phyloP scores from a whole-genome alignment of 2,888 invertebrate species.

The Tortricodes alternella region DNA sequence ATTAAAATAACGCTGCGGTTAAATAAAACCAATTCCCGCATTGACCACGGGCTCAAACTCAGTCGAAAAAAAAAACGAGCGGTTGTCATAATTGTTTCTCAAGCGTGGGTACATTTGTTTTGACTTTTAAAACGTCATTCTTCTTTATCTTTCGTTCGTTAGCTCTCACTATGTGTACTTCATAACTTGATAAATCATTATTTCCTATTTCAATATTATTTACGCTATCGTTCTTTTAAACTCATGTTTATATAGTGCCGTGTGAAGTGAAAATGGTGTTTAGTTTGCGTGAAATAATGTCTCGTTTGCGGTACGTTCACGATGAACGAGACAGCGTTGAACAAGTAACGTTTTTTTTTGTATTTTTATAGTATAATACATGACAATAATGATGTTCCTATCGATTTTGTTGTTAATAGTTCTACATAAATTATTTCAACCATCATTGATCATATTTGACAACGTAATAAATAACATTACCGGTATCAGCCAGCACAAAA shows the following conservation, averaged over 20 bases:
- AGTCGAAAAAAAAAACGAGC: not conserved
- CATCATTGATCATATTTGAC: slow-evolving; percentile 30
- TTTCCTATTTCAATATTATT: slow-evolving; percentile 32
- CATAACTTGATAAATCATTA: slow-evolving; percentile 33
- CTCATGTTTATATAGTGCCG: slow-evolving; percentile 38
- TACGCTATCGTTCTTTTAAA: slow-evolving; percentile 32
- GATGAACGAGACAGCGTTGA: slow-evolving; percentile 61
- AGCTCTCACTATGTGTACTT: slow-evolving; percentile 38
- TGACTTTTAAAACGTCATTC: slow-evolving; percentile 28
- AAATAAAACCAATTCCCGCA: too few relatives aligned
- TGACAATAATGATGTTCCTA: slow-evolving; percentile 20
- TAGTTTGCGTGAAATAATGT: slow-evolving; percentile 68
- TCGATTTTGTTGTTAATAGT: slow-evolving; percentile 19
- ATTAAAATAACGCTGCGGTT: too few relatives aligned
- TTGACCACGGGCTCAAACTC: too few relatives aligned
- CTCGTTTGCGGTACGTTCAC: slow-evolving; percentile 63
- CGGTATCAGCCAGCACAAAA: slow-evolving; percentile 28
- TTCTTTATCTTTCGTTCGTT: slow-evolving; percentile 32
- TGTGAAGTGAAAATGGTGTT: slow-evolving; percentile 62
- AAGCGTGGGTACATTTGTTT: slow-evolving; percentile 36
- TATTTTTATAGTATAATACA: slow-evolving; percentile 11
- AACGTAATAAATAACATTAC: slow-evolving; percentile 29
- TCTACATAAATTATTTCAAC: slow-evolving; percentile 25
- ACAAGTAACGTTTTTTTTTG: slow-evolving; percentile 36
- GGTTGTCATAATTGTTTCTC: slow-evolving; percentile 36